Evolutionary conservation across 2,888 invertebrate species (phyloP).

Genomic region (Thera britannica): DNA sequence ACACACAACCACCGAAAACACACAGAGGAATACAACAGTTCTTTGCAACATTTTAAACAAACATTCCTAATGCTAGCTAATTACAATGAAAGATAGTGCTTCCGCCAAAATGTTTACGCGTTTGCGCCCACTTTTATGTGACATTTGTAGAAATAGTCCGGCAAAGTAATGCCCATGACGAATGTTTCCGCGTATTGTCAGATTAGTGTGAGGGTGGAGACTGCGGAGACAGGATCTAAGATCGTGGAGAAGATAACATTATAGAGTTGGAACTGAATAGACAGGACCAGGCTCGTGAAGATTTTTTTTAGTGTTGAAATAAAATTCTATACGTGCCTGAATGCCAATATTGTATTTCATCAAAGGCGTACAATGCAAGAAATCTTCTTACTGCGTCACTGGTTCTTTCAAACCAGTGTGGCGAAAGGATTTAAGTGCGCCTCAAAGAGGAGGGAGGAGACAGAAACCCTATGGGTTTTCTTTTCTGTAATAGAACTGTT

Average conservation of each 20-base stretch:
- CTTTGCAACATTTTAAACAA: conserved; percentile 48
- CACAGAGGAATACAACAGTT: conserved; percentile 45
- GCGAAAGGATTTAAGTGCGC: no score
- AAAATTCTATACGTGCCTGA: no score
- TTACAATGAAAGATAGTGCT: conserved; percentile 43
- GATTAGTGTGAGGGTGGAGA: conserved; percentile 48
- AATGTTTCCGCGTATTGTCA: conserved; percentile 73
- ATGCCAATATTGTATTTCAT: no score
- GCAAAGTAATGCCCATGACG: conserved; percentile 57
- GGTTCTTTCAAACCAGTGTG: no score
- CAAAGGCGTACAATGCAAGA: no score
- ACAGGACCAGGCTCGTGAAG: conserved; percentile 13
- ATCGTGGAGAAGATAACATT: conserved; percentile 14
- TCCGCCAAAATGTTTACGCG: conserved; percentile 50
- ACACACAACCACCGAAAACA: conserved; percentile 47
- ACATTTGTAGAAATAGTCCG: conserved; percentile 62
- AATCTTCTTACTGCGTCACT: no score
- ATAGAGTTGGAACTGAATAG: conserved; percentile 22
- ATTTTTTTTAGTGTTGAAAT: no score
- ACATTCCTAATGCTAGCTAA: conserved; percentile 41
- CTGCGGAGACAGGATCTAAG: conserved; percentile 22
- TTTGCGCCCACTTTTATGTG: conserved; percentile 61
- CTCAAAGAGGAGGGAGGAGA: no score
- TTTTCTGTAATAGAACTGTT: no score
- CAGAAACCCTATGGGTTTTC: no score